Evolutionary conservation across 2,797 vertebrate species (phyloP).

Genomic region (Poeciliopsis gracilis): DNA sequence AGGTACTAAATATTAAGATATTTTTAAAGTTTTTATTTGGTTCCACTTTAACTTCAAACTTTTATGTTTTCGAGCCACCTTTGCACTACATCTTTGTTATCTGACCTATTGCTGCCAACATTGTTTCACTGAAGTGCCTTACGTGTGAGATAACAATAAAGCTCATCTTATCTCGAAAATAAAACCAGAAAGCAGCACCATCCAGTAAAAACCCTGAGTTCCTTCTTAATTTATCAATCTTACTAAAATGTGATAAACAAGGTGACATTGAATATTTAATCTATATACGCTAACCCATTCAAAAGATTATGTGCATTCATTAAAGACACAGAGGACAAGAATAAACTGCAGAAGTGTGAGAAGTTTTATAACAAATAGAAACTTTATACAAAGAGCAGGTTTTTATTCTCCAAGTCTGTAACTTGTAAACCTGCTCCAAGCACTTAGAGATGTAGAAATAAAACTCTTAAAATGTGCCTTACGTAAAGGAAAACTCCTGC

Average conservation of each 20-base stretch:
- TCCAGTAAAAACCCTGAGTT: background rate
- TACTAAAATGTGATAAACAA: background rate
- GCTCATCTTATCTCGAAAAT: background rate
- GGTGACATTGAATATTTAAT: background rate
- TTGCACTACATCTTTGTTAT: background rate
- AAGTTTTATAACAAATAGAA: background rate
- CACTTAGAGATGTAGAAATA: background rate
- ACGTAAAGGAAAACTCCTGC: background rate
- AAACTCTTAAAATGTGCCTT: background rate
- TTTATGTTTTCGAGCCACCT: background rate
- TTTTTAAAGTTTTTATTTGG: background rate
- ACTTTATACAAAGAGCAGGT: background rate
- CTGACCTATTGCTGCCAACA: background rate
- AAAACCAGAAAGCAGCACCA: background rate
- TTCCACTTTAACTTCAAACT: background rate
- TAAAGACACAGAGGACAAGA: background rate
- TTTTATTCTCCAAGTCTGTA: background rate
- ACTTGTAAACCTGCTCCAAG: background rate
- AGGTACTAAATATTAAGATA: background rate
- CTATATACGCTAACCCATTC: background rate
- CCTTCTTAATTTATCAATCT: background rate
- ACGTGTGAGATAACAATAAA: background rate
- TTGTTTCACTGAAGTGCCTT: background rate
- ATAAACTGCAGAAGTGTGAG: background rate
- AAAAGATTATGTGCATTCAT: background rate